phyloP scores from a whole-genome alignment of 1,140 invertebrate species.

The Scylla paramamosain region DNA sequence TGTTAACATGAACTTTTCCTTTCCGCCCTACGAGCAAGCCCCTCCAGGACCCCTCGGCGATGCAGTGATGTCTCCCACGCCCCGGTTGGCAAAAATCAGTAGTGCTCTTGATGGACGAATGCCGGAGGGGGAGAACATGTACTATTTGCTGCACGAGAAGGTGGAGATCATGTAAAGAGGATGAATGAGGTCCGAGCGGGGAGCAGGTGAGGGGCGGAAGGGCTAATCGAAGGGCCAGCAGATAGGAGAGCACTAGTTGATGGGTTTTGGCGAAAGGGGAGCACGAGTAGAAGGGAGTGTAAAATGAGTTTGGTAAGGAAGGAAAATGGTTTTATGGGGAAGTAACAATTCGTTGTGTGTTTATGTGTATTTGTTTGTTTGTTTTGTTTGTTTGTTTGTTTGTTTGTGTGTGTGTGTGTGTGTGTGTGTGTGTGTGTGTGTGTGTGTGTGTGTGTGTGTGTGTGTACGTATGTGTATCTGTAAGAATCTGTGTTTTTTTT shows the following conservation, averaged over 20 bases:
- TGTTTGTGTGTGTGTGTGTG: background rate
- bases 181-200: background rate
- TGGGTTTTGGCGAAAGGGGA: background rate
- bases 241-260: background rate
- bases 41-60: background rate
- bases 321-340: background rate
- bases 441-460: background rate
- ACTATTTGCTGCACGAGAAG: background rate
- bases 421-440: background rate
- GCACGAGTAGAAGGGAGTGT: background rate
- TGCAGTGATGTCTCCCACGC: background rate
- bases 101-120: background rate
- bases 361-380: background rate
- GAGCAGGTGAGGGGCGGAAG: background rate
- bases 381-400: no score
- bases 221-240: constrained; percentile 1
- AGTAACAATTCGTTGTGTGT: background rate
- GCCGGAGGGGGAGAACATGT: background rate
- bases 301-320: background rate
- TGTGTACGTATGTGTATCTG: background rate
- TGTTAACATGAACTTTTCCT: background rate
- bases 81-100: background rate
- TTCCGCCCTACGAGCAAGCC: background rate
- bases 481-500: background rate
- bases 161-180: background rate